These are phyloP conservation scores for Chroicocephalus ridibundus DNA, from an alignment of 2,113 vertebrate species.

Conservation along the genomic window DNA sequence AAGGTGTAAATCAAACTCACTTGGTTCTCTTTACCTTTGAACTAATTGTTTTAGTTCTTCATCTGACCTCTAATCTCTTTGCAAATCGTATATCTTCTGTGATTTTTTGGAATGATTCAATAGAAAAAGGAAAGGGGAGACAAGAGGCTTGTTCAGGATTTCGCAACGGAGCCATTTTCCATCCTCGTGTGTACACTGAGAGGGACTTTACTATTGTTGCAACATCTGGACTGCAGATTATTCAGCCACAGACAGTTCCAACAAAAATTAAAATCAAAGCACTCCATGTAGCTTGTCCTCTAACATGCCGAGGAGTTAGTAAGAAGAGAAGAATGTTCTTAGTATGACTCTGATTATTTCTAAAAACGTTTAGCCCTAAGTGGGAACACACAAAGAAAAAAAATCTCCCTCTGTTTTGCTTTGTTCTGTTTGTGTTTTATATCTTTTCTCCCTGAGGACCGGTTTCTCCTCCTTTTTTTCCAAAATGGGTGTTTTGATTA, in stretches of 20 bases:
- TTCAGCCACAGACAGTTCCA: background rate
- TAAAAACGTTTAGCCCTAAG: slow-evolving; percentile 31
- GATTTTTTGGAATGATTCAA: background rate
- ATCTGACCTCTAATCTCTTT: background rate
- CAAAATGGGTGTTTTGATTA: background rate
- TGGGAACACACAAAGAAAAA: slow-evolving; percentile 17
- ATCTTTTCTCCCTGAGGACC: slow-evolving; percentile 7
- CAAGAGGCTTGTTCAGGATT: background rate
- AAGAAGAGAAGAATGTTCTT: slow-evolving; percentile 40
- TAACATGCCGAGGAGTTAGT: background rate
- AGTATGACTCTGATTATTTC: slow-evolving; percentile 44
- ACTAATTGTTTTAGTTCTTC: background rate
- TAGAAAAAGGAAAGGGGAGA: background rate
- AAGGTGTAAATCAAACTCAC: background rate
- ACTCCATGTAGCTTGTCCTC: slow-evolving; percentile 12
- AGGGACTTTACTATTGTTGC: background rate
- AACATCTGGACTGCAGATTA: slow-evolving; percentile 61
- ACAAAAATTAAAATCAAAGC: slow-evolving; percentile 54
- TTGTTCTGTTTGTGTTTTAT: background rate
- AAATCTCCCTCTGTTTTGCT: background rate
- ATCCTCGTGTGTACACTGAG: background rate
- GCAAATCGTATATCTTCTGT: background rate
- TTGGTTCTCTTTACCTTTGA: background rate
- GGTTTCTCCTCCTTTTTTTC: background rate
- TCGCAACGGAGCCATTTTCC: background rate